Conservation (phyloP, 2,888 invertebrate species). For the Volucella inanis region DNA sequence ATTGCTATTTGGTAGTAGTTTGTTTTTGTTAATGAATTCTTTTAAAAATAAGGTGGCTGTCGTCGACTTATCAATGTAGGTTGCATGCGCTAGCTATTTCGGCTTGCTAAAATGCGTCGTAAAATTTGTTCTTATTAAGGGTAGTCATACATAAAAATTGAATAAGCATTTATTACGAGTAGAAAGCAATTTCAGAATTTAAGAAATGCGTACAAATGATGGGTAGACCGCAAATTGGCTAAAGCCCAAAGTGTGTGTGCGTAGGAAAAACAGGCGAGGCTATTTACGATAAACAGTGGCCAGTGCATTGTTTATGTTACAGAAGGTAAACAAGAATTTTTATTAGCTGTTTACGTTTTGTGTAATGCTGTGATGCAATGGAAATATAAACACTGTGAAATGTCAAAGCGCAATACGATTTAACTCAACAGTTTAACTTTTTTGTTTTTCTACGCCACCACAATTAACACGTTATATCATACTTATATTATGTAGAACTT, state of each 20-base stretch:
- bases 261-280: conserved; percentile 41
- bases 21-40: conserved; percentile 37
- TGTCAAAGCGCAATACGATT: conserved; percentile 23
- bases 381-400: conserved; percentile 2
- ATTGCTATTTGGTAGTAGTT: conserved; percentile 38
- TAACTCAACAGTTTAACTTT: too few relatives aligned
- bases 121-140: neutral
- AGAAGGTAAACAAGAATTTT: conserved; percentile 68
- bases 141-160: too few relatives aligned
- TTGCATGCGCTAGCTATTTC: conserved; percentile 40
- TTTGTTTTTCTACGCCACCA: neutral
- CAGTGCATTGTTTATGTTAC: conserved; percentile 61
- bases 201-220: conserved; percentile 14
- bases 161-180: too few relatives aligned
- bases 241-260: conserved; percentile 61
- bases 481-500: too few relatives aligned
- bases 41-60: conserved; percentile 24
- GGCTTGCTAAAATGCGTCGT: conserved; percentile 47
- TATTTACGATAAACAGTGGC: conserved; percentile 62
- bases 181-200: neutral
- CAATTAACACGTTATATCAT: neutral
- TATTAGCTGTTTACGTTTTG: conserved; percentile 56
- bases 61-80: conserved; percentile 60
- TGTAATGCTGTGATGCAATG: conserved; percentile 29
- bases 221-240: conserved; percentile 56